Evolutionary conservation across 2,888 invertebrate genomes (phyloP).

Genomic region (Ganaspis brasiliensis): DNA sequence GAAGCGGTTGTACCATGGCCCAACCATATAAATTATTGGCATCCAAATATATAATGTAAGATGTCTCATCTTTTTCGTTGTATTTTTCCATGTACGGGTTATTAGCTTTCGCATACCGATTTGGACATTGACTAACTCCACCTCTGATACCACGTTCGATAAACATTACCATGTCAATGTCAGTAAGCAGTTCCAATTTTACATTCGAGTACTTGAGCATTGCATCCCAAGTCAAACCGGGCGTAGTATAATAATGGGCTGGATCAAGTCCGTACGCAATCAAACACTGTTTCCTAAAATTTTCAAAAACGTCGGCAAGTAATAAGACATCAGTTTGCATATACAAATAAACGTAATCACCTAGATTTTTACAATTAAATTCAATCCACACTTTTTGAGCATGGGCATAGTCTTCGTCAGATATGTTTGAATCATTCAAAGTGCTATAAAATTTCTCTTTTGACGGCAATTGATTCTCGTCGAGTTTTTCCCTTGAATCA

Average conservation of each 20-base stretch:
- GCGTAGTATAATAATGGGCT: not conserved
- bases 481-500: constrained; percentile 56
- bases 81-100: not conserved
- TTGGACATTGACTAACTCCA: not conserved
- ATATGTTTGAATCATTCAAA: constrained; percentile 58
- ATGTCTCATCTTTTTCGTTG: not conserved
- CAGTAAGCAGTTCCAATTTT: too few relatives aligned
- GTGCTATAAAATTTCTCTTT: constrained; percentile 61
- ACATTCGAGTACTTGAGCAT: not conserved
- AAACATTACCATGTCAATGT: not conserved
- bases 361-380: constrained; percentile 60
- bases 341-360: not conserved
- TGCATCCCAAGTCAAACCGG: constrained; percentile 27
- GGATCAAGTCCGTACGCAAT: constrained; percentile 17
- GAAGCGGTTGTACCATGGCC: too few relatives aligned
- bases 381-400: constrained; percentile 1
- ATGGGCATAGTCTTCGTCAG: constrained; percentile 45
- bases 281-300: constrained; percentile 28
- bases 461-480: constrained; percentile 50
- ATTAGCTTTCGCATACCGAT: not conserved
- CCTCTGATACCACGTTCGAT: not conserved
- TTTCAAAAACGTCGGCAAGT: not conserved
- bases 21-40: too few relatives aligned
- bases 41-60: not conserved
- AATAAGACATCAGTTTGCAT: constrained; percentile 21